Base-by-base conservation (phyloP, 2,797 vertebrate genomes). In the Macropus fuliginosus region DNA sequence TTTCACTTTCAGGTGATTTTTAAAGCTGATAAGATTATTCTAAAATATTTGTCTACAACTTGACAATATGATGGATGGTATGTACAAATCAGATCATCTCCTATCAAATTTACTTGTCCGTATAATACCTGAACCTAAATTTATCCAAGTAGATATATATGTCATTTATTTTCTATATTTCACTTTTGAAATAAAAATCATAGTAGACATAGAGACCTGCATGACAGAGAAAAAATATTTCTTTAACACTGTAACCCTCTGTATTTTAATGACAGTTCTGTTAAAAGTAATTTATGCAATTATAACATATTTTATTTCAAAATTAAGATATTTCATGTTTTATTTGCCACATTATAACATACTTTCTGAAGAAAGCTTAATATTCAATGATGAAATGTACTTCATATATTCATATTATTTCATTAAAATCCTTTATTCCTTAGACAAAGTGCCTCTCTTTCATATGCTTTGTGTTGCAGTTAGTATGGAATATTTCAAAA, bases 51-150 rank as follows among this genome's bases (percentile, higher is more conserved):
- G 12, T 95, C 91, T 40, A 93, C 55, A 74, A 11, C 59, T 81
- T 98, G 96, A n/a, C 95, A 97, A 97, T 93, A 94, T 97, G 97
- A 98, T 98, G 92, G 95, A 97, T 98, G 92, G 81, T 95, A 96
- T 93, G 50, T 91, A 97, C 91, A 97, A 97, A 98, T 98, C 93
- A 97, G 97, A 98, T 98, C 93, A 95, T 96, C 90, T 96, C 94
- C 18, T 96, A 97, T 98, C 95, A 96, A 94, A 94, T 97, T 97
- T 96, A 91, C 94, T 87, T 96, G 96, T 52, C 96, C 40, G 96
- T 66, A 97, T 97, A 97, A 96, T 40, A 93, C 93, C 91, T 96
- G 54, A 95, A 93, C 94, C 92, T 97, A 93, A 96, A 96, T 95
- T 97, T 96, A 96, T 29, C 52, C 94, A 92, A 93, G 34, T 91